phyloP scores from a whole-genome alignment of 2,888 invertebrate genomes.

The Drosophila longiperda region DNA sequence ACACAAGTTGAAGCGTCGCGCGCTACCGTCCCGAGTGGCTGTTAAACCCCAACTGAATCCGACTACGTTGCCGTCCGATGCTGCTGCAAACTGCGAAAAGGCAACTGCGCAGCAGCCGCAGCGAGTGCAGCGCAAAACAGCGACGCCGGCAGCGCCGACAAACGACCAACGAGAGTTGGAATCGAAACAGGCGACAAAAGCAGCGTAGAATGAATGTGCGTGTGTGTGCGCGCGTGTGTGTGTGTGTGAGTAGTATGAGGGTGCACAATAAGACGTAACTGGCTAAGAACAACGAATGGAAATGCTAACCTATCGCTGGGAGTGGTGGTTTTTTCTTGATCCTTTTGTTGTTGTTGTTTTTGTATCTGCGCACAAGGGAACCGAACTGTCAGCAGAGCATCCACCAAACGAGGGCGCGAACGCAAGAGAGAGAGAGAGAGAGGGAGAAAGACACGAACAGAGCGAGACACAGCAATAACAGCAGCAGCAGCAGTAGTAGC shows the following conservation, averaged over 20 bases:
- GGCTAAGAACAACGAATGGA: constrained; percentile 56
- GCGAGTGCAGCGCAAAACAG: constrained; percentile 37
- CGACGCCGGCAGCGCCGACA: constrained; percentile 36
- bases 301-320: constrained; percentile 76
- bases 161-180: constrained; percentile 77
- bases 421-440: constrained; percentile 17
- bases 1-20: constrained; percentile 77
- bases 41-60: constrained; percentile 86
- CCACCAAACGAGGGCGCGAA: constrained; percentile 50
- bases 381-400: constrained; percentile 75
- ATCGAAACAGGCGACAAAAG: constrained; percentile 66
- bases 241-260: constrained; percentile 14
- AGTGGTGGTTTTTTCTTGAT: constrained; percentile 61
- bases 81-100: constrained; percentile 65
- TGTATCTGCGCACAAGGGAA: constrained; percentile 41
- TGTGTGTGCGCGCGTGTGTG: constrained; percentile 1
- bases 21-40: constrained; percentile 86
- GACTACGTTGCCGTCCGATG: constrained; percentile 75
- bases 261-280: constrained; percentile 45
- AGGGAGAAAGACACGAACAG: constrained; percentile 4
- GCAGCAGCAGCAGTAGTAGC: constrained; percentile 1
- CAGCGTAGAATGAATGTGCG: constrained; percentile 1
- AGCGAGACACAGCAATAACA: neutral
- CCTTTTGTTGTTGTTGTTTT: neutral
- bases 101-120: constrained; percentile 58